Evolutionary conservation across 2,113 vertebrate species (phyloP), one percentile per base, ranked within the genome.

Genomic region (Brachypteracias leptosomus): DNA sequence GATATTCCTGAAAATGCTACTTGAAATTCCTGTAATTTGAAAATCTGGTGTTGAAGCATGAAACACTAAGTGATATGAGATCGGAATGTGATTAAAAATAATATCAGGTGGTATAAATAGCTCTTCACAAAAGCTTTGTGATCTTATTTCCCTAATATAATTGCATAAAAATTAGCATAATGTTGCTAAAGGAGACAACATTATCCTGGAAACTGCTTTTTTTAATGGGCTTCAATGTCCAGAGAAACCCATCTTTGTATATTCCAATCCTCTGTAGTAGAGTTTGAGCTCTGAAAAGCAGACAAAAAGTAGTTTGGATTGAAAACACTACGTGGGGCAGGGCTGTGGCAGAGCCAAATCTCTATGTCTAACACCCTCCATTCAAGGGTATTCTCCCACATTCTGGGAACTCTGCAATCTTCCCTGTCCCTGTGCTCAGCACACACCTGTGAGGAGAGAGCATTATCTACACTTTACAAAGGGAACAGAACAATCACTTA

Each of bases 331-430:
- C n/a, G 33, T 24, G 29, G 77, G 35, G 14, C 24, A 40, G n/a
- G 14, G 35, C 49, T 58, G 5, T 33, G 16, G 3, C 20, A 3
- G 3, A n/a, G 33, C 40, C 36, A 8, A 8, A 19, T 15, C 62
- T 33, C 6, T 35, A 8, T 2, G 0, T 35, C 5, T 11, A 70
- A 36, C 31, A 21, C 10, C 25, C 62, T 58, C 8, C 1, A 9
- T 7, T 44, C 72, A 61, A 74, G 63, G 79, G 19, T 9, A 22
- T 85, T 72, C 77, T 75, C 9, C 54, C 10, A 0, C 7, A 10
- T 55, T 79, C 74, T 33, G 26, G 78, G 87, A 94, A 91, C 16
- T 65, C 33, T 15, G 25, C n/a, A 38, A 6, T 49, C n/a, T 68
- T 59, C 51, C 66, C 74, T 46, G 33, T 13, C 4, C 16, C 61